Evolutionary conservation across 2,113 vertebrate genomes (phyloP), one percentile per base, ranked within the genome.

Genomic region (Hippocampus barbouri): DNA sequence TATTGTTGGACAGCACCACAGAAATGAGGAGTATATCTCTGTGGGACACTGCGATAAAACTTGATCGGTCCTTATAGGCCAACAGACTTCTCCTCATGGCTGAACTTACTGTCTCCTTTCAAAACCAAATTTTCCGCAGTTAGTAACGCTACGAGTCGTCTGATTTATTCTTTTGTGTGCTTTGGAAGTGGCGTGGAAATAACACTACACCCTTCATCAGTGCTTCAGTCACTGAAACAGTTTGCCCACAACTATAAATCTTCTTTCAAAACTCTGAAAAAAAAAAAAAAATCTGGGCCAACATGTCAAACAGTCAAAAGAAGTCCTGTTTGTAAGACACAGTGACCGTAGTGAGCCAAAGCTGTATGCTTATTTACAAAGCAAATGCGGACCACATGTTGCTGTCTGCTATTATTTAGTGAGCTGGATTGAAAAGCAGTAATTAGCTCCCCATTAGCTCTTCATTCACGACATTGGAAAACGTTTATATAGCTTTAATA

Each of bases 321-420:
- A 69, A 54, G 40, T 62, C 14, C 45, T 56, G 61, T 71, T 74
- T 66, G 63, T 74, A 56, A 61, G n/a, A 63, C 41, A 65, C 47
- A 67, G 57, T 66, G 65, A 72, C 56, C 45, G 40, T 12, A n/a
- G 59, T 21, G 62, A 68, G 72, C 67, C 62, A 70, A 54, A 72
- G 60, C 66, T 66, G 69, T 73, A 74, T 73, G 53, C 61, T 61
- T 82, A 69, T 80, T 79, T 70, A 71, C 59, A 62, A 69, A 73
- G 63, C 38, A 69, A 85, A 80, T 69, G 30, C 63, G 51, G 68
- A 69, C 69, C 76, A 83, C 74, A 81, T 81, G 72, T 77, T 66
- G 64, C 54, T 18, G 40, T 73, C 54, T 69, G 74, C 60, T 72
- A 57, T 81, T 74, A 77, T 79, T 69, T 73, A 72, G 66, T 70